Base-by-base conservation (phyloP, 2,888 invertebrate genomes). In the Eurois occulta region DNA sequence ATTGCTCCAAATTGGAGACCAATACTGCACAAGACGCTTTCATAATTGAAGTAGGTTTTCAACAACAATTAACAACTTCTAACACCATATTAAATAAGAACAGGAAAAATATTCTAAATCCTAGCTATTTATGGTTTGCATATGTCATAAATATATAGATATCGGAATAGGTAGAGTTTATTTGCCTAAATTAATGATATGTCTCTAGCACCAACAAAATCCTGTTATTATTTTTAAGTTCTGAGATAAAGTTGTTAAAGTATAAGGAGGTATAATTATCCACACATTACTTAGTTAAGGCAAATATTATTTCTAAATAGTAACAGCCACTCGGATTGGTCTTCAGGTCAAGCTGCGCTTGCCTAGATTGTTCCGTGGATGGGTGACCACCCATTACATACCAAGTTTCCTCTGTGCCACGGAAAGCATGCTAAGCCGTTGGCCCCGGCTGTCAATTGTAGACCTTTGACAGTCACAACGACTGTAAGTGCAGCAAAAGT, bases 41-140 rank as follows among this genome's bases (percentile, higher is more conserved):
- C 4, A 52, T 52, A 52, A 28, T 28, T 32, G 7, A 72, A 52
- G 7, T 41, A 52, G 52, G 18, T 55, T 32, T 18, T 73, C 24
- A 72, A 72, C 11, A 28, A 28, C 21, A 71, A 32, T 67, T 32
- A 43, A 13, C 7, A 65, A 32, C 21, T 70, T 28, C 28, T 72
- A 24, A 11, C 18, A 35, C 18, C 2, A 1, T 24, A 32, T 32
- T 60, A 32, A 52, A 18, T 48, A 41, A 73, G 52, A 72, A 72
- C 72, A 73, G 73, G 69, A 46, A 69, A 69, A 68, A 46, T 46
- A n/a, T 35, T 46, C 18, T 18, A 32, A 5, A 32, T 24, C 43
- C 7, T 66, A n/a, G 18, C 11, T 32, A 18, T 71, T 32, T 60
- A 60, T 32, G 18, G 32, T 32, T 60, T 60, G 18, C 28, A 18